A percentile compares a stretch with the other conserved stretches of the same genome.
phyloP scores from a whole-genome alignment of 2,797 vertebrate species.

The Crenichthys baileyi region DNA sequence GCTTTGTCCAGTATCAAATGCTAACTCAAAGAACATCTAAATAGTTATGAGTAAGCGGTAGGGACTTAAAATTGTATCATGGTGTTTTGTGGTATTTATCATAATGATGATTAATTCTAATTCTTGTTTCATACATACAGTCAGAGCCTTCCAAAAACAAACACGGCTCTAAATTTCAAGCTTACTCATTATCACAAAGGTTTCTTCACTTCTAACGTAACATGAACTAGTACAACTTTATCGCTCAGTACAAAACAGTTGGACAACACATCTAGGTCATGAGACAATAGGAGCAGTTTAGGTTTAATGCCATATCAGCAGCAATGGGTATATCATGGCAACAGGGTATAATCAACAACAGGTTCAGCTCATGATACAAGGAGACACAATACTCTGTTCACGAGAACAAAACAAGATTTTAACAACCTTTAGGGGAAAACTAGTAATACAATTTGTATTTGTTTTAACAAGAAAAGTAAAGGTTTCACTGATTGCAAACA shows the following conservation, averaged over 20 bases:
- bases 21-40: slow-evolving; percentile 61
- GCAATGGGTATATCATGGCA: not conserved
- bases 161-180: not conserved
- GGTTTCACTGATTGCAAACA: not conserved
- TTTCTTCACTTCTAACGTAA: not conserved
- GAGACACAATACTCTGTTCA: not conserved
- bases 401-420: not conserved
- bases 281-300: not conserved
- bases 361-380: not conserved
- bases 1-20: slow-evolving; percentile 68
- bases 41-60: slow-evolving; percentile 38
- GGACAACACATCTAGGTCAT: not conserved
- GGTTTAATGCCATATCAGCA: not conserved
- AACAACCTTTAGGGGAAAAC: not conserved
- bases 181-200: not conserved
- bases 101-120: not conserved
- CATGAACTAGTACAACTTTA: not conserved
- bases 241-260: not conserved
- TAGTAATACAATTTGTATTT: not conserved
- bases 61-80: not conserved
- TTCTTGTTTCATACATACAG: not conserved
- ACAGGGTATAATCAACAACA: not conserved
- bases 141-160: not conserved
- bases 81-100: slow-evolving; percentile 5
- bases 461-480: not conserved